Conservation (phyloP, 2,888 invertebrate genomes). For the Troides helena region DNA sequence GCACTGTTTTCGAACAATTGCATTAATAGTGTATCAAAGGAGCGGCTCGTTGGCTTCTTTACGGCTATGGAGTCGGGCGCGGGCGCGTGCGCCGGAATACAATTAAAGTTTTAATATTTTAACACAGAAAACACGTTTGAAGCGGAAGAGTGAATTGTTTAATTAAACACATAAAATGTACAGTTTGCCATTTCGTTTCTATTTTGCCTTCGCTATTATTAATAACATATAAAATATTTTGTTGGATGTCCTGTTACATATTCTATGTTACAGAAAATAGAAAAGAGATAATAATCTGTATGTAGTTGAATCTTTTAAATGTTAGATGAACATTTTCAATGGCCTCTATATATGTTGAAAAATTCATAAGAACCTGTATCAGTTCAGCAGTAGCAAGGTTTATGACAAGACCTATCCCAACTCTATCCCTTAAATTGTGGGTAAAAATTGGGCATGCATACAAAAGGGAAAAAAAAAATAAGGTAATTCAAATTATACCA, state of each 20-base stretch:
- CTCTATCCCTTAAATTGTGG: neutral
- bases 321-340: neutral
- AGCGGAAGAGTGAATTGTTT: constrained; percentile 44
- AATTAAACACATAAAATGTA: constrained; percentile 49
- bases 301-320: too few species aligned
- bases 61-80: constrained; percentile 58
- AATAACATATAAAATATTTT: neutral
- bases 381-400: neutral
- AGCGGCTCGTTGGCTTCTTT: constrained; percentile 66
- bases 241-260: too few species aligned
- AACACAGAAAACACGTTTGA: constrained; percentile 59
- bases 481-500: neutral
- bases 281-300: too few species aligned
- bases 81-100: constrained; percentile 54
- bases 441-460: neutral
- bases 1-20: constrained; percentile 77
- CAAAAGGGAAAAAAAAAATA: neutral
- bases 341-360: neutral
- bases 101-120: constrained; percentile 76
- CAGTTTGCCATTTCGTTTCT: constrained; percentile 1
- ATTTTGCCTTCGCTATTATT: neutral
- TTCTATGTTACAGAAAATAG: too few species aligned
- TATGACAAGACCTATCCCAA: neutral
- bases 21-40: constrained; percentile 78
- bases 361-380: too few species aligned